Evolutionary conservation across 2,797 vertebrate genomes (phyloP).

Genomic region (Tachyglossus aculeatus): DNA sequence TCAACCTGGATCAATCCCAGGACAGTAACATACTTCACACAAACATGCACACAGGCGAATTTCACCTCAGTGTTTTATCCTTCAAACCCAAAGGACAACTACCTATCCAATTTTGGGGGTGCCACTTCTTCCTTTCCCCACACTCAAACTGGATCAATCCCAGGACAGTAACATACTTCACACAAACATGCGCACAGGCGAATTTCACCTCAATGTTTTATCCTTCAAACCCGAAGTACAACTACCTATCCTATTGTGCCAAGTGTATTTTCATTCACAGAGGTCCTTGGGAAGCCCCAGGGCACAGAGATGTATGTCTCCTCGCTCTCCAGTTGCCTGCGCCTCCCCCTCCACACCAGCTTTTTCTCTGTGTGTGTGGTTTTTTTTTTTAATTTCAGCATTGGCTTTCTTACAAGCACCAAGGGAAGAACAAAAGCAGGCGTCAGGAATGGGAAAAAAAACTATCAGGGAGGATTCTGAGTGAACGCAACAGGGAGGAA

Average conservation of each 20-base stretch:
- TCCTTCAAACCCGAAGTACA: accelerated
- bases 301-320: too few relatives aligned
- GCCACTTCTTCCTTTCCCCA: not conserved
- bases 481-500: not conserved
- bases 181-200: not conserved
- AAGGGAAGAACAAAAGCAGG: not conserved
- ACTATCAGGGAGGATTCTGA: not conserved
- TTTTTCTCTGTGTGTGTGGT: not conserved
- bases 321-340: not conserved
- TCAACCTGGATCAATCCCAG: not conserved
- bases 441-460: not conserved
- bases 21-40: not conserved
- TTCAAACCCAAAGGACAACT: not conserved
- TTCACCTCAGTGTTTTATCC: too few relatives aligned
- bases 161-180: not conserved
- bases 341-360: not conserved
- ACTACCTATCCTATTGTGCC: not conserved
- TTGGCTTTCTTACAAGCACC: not conserved
- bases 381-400: constrained; percentile 10
- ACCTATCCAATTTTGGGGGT: not conserved
- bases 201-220: too few relatives aligned
- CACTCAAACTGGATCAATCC: constrained; percentile 3
- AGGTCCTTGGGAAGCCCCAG: constrained; percentile 1
- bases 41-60: not conserved
- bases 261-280: not conserved